Conservation (phyloP, 1,140 invertebrate species). For the Epicauta chinensis region DNA sequence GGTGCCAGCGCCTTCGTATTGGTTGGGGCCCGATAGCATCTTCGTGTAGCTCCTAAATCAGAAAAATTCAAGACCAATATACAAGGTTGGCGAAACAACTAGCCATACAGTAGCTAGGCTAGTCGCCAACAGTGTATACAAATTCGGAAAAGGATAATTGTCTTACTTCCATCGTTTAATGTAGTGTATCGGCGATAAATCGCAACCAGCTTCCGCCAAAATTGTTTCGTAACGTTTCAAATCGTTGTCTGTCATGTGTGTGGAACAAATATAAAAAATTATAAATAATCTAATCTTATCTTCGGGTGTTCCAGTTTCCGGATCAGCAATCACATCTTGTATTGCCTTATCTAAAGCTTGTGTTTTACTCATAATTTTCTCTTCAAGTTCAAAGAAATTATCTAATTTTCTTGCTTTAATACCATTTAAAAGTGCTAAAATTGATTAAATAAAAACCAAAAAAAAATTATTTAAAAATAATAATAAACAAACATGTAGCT, state of each 20-base stretch:
- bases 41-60: slow-evolving; percentile 68
- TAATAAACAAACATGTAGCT: slow-evolving; percentile 74
- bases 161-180: slow-evolving; percentile 85
- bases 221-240: slow-evolving; percentile 75
- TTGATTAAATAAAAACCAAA: slow-evolving; percentile 13
- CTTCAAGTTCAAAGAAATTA: slow-evolving; percentile 95
- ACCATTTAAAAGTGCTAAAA: slow-evolving; percentile 68
- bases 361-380: slow-evolving; percentile 88
- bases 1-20: slow-evolving; percentile 89
- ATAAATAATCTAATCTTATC: slow-evolving; percentile 95
- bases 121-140: too few species aligned
- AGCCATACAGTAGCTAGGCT: too few species aligned
- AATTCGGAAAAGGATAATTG: too few species aligned
- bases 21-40: slow-evolving; percentile 61
- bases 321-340: slow-evolving; percentile 77
- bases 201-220: slow-evolving; percentile 75
- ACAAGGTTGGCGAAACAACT: too few species aligned
- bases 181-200: slow-evolving; percentile 75
- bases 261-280: slow-evolving; percentile 85
- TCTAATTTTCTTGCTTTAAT: slow-evolving; percentile 91
- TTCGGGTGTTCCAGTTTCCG: slow-evolving; percentile 76
- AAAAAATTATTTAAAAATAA: slow-evolving; percentile 1
- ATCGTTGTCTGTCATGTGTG: slow-evolving; percentile 74
- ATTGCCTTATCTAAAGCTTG: slow-evolving; percentile 67
- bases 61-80: too few species aligned